Conservation (phyloP, 1,140 invertebrate genomes). For the Caenorhabditis remanei region DNA sequence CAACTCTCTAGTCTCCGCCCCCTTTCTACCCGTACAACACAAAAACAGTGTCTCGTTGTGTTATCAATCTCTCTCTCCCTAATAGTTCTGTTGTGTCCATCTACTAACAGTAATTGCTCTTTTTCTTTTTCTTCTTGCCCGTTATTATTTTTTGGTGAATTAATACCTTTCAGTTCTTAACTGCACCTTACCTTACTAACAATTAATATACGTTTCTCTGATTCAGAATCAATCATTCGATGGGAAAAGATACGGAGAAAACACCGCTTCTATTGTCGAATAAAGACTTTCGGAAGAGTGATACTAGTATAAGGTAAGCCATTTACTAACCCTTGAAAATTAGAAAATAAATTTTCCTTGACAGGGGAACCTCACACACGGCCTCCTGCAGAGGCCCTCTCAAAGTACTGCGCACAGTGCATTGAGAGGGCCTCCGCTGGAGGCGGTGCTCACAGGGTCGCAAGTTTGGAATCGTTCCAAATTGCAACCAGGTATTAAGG, state of each 20-base stretch:
- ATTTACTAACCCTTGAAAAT: neutral
- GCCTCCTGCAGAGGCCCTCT: too few species aligned
- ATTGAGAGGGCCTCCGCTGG: too few species aligned
- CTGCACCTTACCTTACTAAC: neutral
- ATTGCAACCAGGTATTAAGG: too few species aligned
- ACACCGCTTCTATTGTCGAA: conserved; percentile 3
- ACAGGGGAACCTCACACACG: too few species aligned
- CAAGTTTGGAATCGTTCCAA: too few species aligned
- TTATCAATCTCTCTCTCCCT: neutral
- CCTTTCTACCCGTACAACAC: conserved; percentile 11
- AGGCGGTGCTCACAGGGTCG: too few species aligned
- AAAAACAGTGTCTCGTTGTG: conserved; percentile 31
- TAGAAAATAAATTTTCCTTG: too few species aligned
- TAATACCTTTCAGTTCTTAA: neutral
- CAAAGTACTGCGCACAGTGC: too few species aligned
- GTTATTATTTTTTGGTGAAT: neutral
- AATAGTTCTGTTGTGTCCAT: neutral
- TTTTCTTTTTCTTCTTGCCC: neutral
- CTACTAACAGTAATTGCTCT: conserved; percentile 5
- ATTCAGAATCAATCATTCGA: conserved; percentile 7
- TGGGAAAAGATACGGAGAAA: conserved; percentile 44
- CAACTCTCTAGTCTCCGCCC: neutral
- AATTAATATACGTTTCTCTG: neutral
- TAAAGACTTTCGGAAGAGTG: neutral
- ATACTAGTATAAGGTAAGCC: conserved; percentile 1